Percentiles rank a stretch among this genome's conserved stretches.
Conservation (phyloP, 2,797 vertebrate genomes). For the Peromyscus nudipes region DNA sequence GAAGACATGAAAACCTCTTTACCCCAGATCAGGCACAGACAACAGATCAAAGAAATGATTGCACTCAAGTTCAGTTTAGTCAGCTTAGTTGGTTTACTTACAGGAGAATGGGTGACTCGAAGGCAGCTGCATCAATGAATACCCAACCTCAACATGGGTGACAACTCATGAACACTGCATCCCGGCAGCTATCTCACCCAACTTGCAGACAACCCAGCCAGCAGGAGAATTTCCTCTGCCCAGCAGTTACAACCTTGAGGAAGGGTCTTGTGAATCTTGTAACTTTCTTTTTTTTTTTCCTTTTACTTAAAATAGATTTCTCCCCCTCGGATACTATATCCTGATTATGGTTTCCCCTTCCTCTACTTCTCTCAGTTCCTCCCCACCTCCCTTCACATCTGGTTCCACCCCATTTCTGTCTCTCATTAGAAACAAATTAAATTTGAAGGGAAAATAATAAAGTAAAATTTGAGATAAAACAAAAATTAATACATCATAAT, state of each 20-base stretch:
- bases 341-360: not conserved
- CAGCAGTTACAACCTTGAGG: not conserved
- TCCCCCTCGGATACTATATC: not conserved
- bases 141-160: not conserved
- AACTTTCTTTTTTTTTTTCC: not conserved
- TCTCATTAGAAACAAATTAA: not conserved
- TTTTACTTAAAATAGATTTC: not conserved
- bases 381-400: not conserved
- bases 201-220: not conserved
- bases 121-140: not conserved
- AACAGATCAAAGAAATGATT: not conserved
- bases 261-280: not conserved
- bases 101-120: not conserved
- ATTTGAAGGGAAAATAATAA: not conserved
- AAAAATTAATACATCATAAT: not conserved
- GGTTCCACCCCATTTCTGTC: not conserved
- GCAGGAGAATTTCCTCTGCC: not conserved
- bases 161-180: not conserved
- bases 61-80: not conserved
- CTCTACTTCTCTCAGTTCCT: not conserved
- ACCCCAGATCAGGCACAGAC: not conserved
- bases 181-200: not conserved
- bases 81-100: not conserved
- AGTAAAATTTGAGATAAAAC: not conserved
- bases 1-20: not conserved